Evolutionary conservation across 2,797 vertebrate genomes (phyloP), one percentile per base, ranked within the genome.

Genomic region (Borostomias antarcticus): DNA sequence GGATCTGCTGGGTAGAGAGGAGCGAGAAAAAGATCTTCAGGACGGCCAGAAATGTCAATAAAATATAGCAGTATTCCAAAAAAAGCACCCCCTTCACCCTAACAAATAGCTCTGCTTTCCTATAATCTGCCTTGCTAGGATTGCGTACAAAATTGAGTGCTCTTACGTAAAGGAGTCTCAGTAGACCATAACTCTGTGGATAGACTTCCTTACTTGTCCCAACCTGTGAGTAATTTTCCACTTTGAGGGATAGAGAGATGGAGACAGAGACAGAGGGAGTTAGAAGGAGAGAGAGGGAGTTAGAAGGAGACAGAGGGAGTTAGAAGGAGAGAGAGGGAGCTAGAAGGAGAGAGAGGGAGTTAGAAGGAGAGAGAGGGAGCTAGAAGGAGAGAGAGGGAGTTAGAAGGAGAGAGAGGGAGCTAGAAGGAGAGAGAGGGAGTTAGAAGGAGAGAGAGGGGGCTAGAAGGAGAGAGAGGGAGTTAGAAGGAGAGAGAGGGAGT

Each of bases 201-300:
- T 8, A n/a, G 65, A 67, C 58, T 68, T 62, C 51, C 66, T 64
- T 74, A 67, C 80, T 77, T 81, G 73, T 70, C 63, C 68, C 72
- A 75, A 85, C 78, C 65, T 81, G 80, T 62, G 63, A 81, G 75
- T 78, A 71, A 76, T 83, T 78, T 68, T 71, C 78, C 73, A 61
- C 68, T 78, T 66, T 62, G 35, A 35, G 2, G 15, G 11, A 25
- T 29, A 29, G 9, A 35, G 47, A 25, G 28, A 21, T 13, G 19
- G n/a, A 33, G 15, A 33, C 19, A 29, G n/a, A 33, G 15, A 33
- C 7, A 25, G 48, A 25, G 15, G 21, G 48, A 25, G 48, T 2
- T 45, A 4, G 15, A 58, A 9, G 48, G 48, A 25, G 48, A 15
- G 43, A 2, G 43, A 35, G 13, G 4, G 21, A n/a, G n/a, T n/a